Conservation (phyloP, 2,113 vertebrate species). For the Microtus ochrogaster region DNA sequence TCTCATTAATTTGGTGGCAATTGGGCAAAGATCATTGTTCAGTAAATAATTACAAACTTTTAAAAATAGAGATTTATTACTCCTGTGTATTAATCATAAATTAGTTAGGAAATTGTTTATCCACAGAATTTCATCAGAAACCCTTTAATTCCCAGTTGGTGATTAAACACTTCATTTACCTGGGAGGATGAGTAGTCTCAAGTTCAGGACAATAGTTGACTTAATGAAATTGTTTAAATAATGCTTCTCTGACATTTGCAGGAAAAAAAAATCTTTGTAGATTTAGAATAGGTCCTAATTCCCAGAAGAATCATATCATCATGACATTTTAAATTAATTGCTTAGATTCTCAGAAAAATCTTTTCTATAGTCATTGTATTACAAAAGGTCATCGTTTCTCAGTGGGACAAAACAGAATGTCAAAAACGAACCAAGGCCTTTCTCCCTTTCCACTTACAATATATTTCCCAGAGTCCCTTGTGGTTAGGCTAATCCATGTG, state of each 20-base stretch:
- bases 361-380: not conserved
- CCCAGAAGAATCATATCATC: not conserved
- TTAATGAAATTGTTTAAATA: slow-evolving; percentile 31
- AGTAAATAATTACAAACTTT: slow-evolving; percentile 48
- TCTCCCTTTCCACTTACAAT: not conserved
- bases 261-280: not conserved
- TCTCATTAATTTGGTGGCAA: not conserved
- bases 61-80: slow-evolving; percentile 9
- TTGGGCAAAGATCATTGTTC: not conserved
- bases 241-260: slow-evolving; percentile 34
- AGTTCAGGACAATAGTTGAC: not conserved
- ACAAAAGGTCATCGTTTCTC: not conserved
- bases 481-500: too few species aligned
- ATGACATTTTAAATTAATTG: slow-evolving; percentile 21
- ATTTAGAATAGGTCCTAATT: not conserved
- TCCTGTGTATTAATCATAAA: not conserved
- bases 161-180: not conserved
- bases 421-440: not conserved
- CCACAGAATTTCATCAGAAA: slow-evolving; percentile 36
- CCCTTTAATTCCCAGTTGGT: slow-evolving; percentile 25
- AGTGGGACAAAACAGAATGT: not conserved
- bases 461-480: not conserved
- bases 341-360: slow-evolving; percentile 18
- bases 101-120: not conserved
- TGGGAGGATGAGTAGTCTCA: not conserved